Evolutionary conservation across 2,113 vertebrate genomes (phyloP).

Genomic region (Psilopogon haemacephalus): DNA sequence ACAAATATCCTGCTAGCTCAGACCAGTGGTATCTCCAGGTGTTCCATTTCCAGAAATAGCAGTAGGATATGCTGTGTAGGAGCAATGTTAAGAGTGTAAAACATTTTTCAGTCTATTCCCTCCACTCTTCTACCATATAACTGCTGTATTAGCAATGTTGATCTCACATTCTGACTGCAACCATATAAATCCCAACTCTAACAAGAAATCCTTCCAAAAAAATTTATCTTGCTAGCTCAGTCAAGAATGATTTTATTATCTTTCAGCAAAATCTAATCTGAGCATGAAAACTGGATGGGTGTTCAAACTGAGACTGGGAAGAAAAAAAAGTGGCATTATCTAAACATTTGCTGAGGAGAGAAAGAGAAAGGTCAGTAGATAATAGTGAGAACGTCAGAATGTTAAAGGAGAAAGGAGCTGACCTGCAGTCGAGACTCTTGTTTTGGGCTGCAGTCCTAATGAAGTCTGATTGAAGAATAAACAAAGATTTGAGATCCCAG

Average conservation of each 20-base stretch:
- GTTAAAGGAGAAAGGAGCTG: background rate
- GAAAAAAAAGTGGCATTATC: background rate
- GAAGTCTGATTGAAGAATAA: background rate
- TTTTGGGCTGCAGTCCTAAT: background rate
- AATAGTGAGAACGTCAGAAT: fast-evolving
- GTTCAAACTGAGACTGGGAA: background rate
- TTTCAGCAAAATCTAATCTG: background rate
- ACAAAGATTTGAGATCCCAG: background rate
- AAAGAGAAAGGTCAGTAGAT: background rate
- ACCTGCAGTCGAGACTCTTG: background rate
- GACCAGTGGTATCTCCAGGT: background rate
- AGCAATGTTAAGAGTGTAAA: background rate
- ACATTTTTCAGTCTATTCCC: background rate
- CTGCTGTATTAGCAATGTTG: background rate
- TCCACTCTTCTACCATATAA: background rate
- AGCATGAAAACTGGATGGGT: background rate
- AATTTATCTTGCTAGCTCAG: background rate
- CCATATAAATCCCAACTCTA: background rate
- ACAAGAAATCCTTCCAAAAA: background rate
- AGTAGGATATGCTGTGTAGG: background rate
- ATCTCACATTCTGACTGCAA: background rate
- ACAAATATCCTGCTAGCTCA: background rate
- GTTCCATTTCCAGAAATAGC: background rate
- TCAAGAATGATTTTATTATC: background rate
- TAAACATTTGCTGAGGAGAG: background rate